Conservation (phyloP, 2,888 invertebrate species). For the Spatulosminthurus flaviceps region DNA sequence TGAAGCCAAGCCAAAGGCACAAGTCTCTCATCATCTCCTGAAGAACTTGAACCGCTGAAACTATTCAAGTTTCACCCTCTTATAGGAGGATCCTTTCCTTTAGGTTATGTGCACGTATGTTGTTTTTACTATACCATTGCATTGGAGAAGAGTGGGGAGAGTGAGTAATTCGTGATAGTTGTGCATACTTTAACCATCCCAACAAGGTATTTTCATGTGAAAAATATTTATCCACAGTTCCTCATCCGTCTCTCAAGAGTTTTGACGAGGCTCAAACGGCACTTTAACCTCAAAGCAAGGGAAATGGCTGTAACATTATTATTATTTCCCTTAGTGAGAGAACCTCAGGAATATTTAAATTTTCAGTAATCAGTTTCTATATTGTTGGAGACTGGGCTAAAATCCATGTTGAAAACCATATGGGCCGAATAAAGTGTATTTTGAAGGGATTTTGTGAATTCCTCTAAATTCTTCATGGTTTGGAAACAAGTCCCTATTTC, state of each 20-base stretch:
- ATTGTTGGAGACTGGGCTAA: too few species aligned
- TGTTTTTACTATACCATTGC: too few species aligned
- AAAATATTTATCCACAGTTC: slow-evolving; percentile 7
- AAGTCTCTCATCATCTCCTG: not conserved
- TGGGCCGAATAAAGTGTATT: not conserved
- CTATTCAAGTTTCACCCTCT: slow-evolving; percentile 14
- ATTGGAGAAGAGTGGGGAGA: too few species aligned
- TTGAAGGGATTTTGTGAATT: not conserved
- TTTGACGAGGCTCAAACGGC: not conserved
- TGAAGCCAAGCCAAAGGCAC: not conserved
- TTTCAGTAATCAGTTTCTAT: too few species aligned
- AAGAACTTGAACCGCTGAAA: not conserved
- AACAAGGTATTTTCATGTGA: slow-evolving; percentile 14
- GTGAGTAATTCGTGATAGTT: not conserved
- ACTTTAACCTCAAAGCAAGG: not conserved
- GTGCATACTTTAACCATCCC: not conserved
- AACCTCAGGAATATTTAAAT: not conserved
- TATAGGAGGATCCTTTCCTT: too few species aligned
- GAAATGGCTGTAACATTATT: slow-evolving; percentile 28
- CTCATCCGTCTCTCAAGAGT: not conserved
- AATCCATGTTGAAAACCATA: not conserved
- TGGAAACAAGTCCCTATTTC: not conserved
- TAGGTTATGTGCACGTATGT: too few species aligned
- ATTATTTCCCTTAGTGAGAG: not conserved
- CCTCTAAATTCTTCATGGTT: not conserved